Evolutionary conservation across 2,113 vertebrate genomes (phyloP).

Genomic region (Phylloscopus trochiloides): DNA sequence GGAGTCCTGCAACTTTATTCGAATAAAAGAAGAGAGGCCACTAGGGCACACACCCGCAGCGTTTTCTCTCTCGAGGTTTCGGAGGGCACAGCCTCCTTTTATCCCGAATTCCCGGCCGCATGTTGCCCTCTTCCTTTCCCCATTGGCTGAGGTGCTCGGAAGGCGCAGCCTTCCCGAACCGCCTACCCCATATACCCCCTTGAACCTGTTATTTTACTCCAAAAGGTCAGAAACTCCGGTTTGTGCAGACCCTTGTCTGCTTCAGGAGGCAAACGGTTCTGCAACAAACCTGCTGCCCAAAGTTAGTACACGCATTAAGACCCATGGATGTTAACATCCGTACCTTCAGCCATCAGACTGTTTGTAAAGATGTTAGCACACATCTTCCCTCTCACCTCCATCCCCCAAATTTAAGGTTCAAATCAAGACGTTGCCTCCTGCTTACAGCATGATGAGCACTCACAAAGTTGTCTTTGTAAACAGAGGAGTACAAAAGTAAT

Average conservation of each 20-base stretch:
- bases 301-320: rapidly evolving
- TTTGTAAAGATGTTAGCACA: neutral
- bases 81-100: neutral
- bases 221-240: neutral
- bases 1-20: neutral
- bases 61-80: neutral
- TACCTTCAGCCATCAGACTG: neutral
- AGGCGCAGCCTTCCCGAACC: neutral
- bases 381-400: neutral
- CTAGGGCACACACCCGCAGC: rapidly evolving
- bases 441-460: neutral
- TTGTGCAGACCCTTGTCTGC: neutral
- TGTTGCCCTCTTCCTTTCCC: neutral
- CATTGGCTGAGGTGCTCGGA: too few relatives aligned
- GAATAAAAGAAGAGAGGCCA: neutral
- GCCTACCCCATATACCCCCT: neutral
- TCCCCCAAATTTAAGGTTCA: neutral
- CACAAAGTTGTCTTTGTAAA: neutral
- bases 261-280: neutral
- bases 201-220: neutral
- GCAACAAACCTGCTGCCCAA: neutral
- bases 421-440: neutral
- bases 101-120: neutral
- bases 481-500: neutral
- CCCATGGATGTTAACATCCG: too few relatives aligned